phyloP scores from a whole-genome alignment of 2,113 vertebrate species.

The Hippocampus barbouri region DNA sequence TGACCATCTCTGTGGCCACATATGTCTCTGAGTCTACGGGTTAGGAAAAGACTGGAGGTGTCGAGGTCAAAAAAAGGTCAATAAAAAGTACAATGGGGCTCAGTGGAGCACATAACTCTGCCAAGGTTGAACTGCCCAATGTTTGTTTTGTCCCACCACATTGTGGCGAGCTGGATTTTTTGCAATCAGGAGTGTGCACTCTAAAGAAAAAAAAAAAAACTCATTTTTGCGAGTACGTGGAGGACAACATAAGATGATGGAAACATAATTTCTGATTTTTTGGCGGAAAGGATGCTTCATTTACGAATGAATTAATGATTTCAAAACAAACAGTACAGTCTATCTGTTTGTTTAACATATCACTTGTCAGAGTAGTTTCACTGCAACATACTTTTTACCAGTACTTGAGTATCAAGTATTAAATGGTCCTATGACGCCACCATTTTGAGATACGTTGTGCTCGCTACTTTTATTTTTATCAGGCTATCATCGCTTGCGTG shows the following conservation, averaged over 20 bases:
- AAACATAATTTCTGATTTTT: neutral
- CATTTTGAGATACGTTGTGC: neutral
- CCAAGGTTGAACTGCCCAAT: slow-evolving; percentile 15
- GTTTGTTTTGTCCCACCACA: neutral
- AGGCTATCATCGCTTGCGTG: no score
- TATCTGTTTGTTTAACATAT: no score
- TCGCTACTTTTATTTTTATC: neutral
- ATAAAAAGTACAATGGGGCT: slow-evolving; percentile 12
- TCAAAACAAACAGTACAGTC: no score
- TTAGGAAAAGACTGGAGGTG: slow-evolving; percentile 50
- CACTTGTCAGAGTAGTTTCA: neutral
- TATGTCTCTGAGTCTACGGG: slow-evolving; percentile 23
- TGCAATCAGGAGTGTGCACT: neutral
- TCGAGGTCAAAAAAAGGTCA: slow-evolving; percentile 46
- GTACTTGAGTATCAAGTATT: neutral
- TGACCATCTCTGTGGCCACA: slow-evolving; percentile 35
- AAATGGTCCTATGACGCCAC: neutral
- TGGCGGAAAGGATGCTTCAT: no score
- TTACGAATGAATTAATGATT: no score
- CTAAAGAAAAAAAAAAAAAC: no score
- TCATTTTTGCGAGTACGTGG: neutral
- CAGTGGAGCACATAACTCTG: neutral
- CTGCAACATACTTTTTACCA: neutral
- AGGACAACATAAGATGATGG: neutral
- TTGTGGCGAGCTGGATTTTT: neutral